Percentiles rank a stretch among this genome's conserved stretches.
phyloP scores from a whole-genome alignment of 2,888 invertebrate genomes.

The Drosophila emarginata region DNA sequence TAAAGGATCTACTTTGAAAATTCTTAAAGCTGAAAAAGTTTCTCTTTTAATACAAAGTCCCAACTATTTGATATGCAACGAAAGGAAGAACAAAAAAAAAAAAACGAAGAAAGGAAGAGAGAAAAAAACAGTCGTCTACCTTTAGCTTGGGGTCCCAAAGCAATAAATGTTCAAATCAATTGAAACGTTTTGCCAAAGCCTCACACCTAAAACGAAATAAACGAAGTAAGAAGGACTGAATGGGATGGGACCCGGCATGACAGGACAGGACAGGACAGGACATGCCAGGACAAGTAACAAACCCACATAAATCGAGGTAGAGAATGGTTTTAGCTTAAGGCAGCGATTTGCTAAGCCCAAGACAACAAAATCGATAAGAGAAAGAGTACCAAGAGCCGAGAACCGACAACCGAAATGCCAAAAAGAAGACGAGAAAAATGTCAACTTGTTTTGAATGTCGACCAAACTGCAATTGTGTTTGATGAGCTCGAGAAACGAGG shows the following conservation, averaged over 20 bases:
- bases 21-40: constrained; percentile 39
- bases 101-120: not conserved
- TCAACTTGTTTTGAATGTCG: constrained; percentile 72
- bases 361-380: constrained; percentile 66
- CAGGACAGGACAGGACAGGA: not conserved
- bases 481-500: constrained; percentile 18
- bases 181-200: constrained; percentile 75
- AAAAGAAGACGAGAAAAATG: constrained; percentile 49
- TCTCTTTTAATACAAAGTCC: constrained; percentile 38
- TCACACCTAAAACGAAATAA: constrained; percentile 49
- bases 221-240: constrained; percentile 16
- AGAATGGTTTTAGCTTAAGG: constrained; percentile 65
- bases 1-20: not conserved
- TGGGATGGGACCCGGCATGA: not conserved
- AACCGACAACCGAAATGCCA: constrained; percentile 51
- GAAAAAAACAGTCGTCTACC: constrained; percentile 63
- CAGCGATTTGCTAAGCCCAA: constrained; percentile 63
- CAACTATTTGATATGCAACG: constrained; percentile 69
- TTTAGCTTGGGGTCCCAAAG: constrained; percentile 59
- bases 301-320: constrained; percentile 44
- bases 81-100: constrained; percentile 1
- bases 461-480: constrained; percentile 33
- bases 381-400: constrained; percentile 46
- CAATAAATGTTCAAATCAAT: constrained; percentile 79
- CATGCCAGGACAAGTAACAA: constrained; percentile 13